phyloP scores from a whole-genome alignment of 2,113 vertebrate genomes.

The Tetrax tetrax region DNA sequence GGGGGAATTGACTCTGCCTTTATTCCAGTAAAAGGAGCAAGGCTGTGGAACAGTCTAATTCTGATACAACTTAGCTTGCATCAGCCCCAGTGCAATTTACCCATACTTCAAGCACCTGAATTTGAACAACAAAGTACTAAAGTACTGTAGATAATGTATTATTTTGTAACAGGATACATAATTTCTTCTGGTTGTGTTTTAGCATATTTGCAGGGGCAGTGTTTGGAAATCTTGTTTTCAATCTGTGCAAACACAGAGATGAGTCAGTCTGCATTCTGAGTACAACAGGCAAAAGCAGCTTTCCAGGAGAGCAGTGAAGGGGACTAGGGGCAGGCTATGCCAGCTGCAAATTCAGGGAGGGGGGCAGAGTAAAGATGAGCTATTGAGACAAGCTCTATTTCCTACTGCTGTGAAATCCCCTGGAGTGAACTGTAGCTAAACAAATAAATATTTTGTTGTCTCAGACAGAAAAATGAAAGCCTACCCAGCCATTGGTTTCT shows the following conservation, averaged over 20 bases:
- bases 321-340: background rate
- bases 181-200: background rate
- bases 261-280: background rate
- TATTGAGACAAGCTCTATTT: background rate
- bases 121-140: background rate
- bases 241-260: background rate
- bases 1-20: background rate
- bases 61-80: background rate
- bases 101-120: background rate
- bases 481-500: slow-evolving; percentile 71
- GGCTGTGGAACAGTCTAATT: background rate
- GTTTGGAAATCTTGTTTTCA: background rate
- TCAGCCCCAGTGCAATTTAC: background rate
- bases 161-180: background rate
- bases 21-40: background rate
- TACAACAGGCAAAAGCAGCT: background rate
- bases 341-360: background rate
- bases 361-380: background rate
- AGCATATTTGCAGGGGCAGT: background rate
- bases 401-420: background rate
- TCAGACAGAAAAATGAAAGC: slow-evolving; percentile 78
- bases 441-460: background rate
- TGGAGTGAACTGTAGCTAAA: background rate
- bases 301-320: slow-evolving; percentile 7
- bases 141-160: background rate